Base-by-base conservation (phyloP, 2,797 vertebrate species). In the Pelodytes ibericus region DNA sequence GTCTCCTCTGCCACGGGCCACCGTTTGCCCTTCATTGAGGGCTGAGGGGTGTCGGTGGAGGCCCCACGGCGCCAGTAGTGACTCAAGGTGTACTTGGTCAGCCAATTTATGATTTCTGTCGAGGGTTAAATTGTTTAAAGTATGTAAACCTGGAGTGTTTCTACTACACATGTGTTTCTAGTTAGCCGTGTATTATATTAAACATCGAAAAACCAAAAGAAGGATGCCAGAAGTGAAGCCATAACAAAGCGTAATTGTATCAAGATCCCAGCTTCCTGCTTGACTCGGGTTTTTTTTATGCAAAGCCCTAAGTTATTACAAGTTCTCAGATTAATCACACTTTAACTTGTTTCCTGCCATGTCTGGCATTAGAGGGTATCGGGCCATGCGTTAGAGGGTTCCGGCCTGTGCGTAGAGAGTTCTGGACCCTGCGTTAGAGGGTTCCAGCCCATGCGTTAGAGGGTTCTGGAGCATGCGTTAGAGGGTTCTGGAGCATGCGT, bases 171-270 rank as follows among this genome's bases (percentile, higher is more conserved):
- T 67, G 53, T 79, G 77, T 44, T 73, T 79, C 44, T 57, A 27
- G 49, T 79, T 74, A 79, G 74, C 74, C 56, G 61, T 74, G 56
- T 71, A 62, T 56, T 62, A 62, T 62, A 79, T 63, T 57, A 69
- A 73, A 73, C 36, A 18, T 33, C n/a, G 44, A 77, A 68, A 75
- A 74, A 16, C 9, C 9, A 49, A 41, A 30, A 41, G 36, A 51
- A 57, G 62, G 63, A 20, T 56, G 63, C 70, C 33, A 60, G 47
- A 16, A 24, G 49, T 66, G 26, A 53, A 59, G 61, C 47, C 31
- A 60, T 57, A 73, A 79, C 64, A 73, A 41, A 73, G 56, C 22
- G 13, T 69, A 47, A 73, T 73, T 68, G 47, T 69, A 79, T 79
- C 70, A 63, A 53, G 70, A 68, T 73, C 47, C 51, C 33, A 13